Percentiles rank a stretch among this genome's conserved stretches.
Conservation (phyloP, 2,113 vertebrate genomes). For the Cyprinus carpio region DNA sequence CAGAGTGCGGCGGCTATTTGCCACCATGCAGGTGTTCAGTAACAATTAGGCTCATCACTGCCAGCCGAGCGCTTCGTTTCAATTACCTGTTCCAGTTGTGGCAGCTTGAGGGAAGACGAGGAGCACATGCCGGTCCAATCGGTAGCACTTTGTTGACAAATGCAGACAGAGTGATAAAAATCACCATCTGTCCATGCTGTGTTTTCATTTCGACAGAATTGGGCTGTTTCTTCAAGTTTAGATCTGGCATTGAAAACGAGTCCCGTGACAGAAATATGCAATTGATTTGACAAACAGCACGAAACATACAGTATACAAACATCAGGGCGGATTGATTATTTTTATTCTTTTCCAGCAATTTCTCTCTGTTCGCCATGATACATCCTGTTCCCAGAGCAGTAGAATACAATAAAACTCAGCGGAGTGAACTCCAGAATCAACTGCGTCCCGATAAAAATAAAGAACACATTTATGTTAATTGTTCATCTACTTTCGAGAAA, state of each 20-base stretch:
- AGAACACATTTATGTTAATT: not conserved
- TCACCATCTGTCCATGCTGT: conserved; percentile 39
- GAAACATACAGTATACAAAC: conserved; percentile 1
- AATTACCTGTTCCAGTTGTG: conserved; percentile 41
- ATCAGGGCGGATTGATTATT: not conserved
- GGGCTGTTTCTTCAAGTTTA: not conserved
- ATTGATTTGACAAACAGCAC: not conserved
- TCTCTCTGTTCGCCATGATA: not conserved
- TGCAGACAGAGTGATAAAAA: conserved; percentile 30
- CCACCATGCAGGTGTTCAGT: conserved; percentile 42
- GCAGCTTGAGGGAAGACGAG: conserved; percentile 37
- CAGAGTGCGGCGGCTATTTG: conserved; percentile 27
- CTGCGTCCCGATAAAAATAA: not conserved
- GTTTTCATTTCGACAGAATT: not conserved
- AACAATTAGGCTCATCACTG: conserved; percentile 44
- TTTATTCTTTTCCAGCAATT: not conserved
- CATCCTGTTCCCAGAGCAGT: no score
- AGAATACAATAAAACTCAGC: not conserved
- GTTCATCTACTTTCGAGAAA: not conserved
- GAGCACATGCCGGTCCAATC: not conserved
- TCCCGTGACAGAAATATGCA: not conserved
- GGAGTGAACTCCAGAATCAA: not conserved
- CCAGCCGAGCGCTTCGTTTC: conserved; percentile 41
- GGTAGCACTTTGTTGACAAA: conserved; percentile 22
- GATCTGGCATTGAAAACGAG: conserved; percentile 4